Evolutionary conservation across 53 echinoderm and acorn worm species (phyloP).

Genomic region (Crossaster papposus): DNA sequence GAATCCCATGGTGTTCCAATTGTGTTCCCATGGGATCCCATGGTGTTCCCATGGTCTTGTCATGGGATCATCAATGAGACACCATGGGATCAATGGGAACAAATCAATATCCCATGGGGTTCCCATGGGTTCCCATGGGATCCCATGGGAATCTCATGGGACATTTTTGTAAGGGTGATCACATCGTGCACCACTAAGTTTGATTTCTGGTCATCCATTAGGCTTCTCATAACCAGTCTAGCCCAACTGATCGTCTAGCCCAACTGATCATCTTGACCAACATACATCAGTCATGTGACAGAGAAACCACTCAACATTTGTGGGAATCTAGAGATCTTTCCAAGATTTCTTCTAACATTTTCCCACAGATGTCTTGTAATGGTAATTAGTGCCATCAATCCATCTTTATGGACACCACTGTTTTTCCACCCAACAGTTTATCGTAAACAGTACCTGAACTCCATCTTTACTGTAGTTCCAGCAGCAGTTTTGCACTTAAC

Average conservation of each 20-base stretch:
- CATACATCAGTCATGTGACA: neutral
- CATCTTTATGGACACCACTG: neutral
- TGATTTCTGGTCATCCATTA: constrained; percentile 17
- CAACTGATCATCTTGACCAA: no score
- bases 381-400: neutral
- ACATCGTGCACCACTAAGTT: constrained; percentile 15
- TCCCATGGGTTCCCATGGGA: no score
- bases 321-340: constrained; percentile 1
- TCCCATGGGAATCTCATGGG: no score
- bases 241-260: neutral
- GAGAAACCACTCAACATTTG: neutral
- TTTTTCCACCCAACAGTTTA: constrained; percentile 6
- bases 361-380: neutral
- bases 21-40: no score
- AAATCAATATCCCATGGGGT: no score
- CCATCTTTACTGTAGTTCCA: neutral
- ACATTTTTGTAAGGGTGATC: no score
- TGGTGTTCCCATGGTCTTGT: no score
- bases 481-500: neutral
- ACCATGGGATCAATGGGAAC: no score
- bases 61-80: no score
- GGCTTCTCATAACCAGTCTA: constrained; percentile 9
- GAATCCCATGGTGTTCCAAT: no score
- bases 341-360: neutral
- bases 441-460: neutral